These are phyloP conservation scores for Caenorhabditis brenneri DNA, from an alignment of 1,140 invertebrate genomes.

Conservation along the genomic window DNA sequence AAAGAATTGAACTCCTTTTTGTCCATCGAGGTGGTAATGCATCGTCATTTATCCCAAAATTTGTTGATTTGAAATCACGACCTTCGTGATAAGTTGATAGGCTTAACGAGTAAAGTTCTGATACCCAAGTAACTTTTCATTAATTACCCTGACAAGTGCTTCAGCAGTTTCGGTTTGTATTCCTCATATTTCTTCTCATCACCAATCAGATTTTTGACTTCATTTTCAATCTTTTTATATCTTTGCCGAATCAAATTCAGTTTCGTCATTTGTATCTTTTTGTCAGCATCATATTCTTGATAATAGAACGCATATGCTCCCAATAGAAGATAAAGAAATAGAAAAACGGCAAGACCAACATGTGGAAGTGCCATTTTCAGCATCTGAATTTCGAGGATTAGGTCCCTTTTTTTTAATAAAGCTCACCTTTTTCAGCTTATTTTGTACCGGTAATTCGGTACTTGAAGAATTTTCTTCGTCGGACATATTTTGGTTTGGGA, in stretches of 20 bases:
- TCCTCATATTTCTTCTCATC: slow-evolving; percentile 11
- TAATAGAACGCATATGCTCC: slow-evolving; percentile 51
- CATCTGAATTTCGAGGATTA: slow-evolving; percentile 39
- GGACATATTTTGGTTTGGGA: neutral
- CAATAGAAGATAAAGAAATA: slow-evolving; percentile 54
- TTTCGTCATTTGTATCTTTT: slow-evolving; percentile 46
- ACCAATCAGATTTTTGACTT: neutral
- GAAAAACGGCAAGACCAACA: slow-evolving; percentile 53
- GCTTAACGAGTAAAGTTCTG: neutral
- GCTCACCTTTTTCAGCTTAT: slow-evolving; percentile 7
- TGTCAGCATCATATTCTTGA: slow-evolving; percentile 52
- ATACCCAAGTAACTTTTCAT: neutral
- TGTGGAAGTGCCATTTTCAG: slow-evolving; percentile 58
- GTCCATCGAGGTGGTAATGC: slow-evolving; percentile 59
- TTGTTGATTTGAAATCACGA: neutral
- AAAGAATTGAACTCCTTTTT: slow-evolving; percentile 64
- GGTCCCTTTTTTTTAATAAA: neutral
- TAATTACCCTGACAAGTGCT: slow-evolving; percentile 19
- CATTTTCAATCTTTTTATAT: slow-evolving; percentile 26
- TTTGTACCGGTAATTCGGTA: slow-evolving; percentile 29
- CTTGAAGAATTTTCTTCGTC: slow-evolving; percentile 31
- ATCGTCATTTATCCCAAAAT: slow-evolving; percentile 32
- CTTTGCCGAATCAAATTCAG: slow-evolving; percentile 18
- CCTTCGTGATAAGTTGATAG: slow-evolving; percentile 6
- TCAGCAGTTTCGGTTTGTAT: neutral